Evolutionary conservation across 1,140 invertebrate genomes (phyloP), one percentile per base, ranked within the genome.

Genomic region (Callitettix versicolor): DNA sequence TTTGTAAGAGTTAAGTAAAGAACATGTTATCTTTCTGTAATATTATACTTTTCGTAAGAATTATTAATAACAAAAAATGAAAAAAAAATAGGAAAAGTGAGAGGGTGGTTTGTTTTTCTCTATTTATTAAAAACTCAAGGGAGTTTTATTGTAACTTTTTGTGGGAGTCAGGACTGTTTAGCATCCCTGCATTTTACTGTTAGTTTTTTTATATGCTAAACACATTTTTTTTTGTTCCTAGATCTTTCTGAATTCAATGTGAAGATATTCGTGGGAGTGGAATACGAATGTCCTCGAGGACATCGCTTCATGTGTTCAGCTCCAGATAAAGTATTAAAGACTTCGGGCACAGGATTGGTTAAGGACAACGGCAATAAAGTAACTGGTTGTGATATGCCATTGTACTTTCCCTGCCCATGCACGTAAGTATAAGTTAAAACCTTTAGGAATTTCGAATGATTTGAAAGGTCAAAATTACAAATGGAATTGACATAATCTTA

Each of bases 231-330:
- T 1, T 42, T 48, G 18, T 17, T 58, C 57, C 1, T 30, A 63
- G 62, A 63, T 47, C 43, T 42, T 21, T 48, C 68, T 26, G 79
- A 81, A 62, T 82, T 94, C 64, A 47, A 46, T 21, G 87, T 95
- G 1, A 94, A 97, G 71, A 88, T 97, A 57, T 99, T 95, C 67
- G 81, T 98, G 57, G 95, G 95, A 1, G 83, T 93, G 60, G 95
- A 98, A 66, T 98, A 98, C 68, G 95, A 98, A 72, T 99, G 96
- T 75, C 85, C 88, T 0, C 69, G 89, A 40, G 95, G 95, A 1
- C 95, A 98, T 70, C 78, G 91, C 56, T 98, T 98, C 70, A 95
- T 98, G 82, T 85, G 90, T 66, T 85, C 89, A 14, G 82, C 81
- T 1, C 89, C 92, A 17, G 91, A 95, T 62, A 86, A 86, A 65